Base-by-base conservation (phyloP, 2,113 vertebrate genomes). In the Pseudorhombus dupliciocellatus region DNA sequence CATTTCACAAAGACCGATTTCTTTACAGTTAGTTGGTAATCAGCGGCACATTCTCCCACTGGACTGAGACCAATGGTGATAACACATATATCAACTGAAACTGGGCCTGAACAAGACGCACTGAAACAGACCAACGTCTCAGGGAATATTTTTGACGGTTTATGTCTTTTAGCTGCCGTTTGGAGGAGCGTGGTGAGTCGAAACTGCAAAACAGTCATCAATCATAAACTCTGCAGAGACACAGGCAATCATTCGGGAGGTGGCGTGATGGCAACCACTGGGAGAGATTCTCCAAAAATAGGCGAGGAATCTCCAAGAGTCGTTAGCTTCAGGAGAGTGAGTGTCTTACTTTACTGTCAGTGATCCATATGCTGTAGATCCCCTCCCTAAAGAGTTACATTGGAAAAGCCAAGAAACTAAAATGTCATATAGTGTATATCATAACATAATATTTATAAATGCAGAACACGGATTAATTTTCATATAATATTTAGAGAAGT, bases 151-250 rank as follows among this genome's bases (percentile, higher is more conserved):
- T 24, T 28, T 20, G 42, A 16, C 4, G 6, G 42, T 46, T 46
- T 7, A 53, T 65, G 12, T n/a, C 30, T 21, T 51, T 18, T 51
- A 30, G 11, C 20, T n/a, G 22, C 15, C 46, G 24, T 51, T 34
- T 48, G 51, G 28, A n/a, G 53, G 63, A 25, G 12, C 18, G 42
- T 18, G 37, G 48, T 58, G 34, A 34, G 26, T 42, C 46, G 31
- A 50, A 59, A 42, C n/a, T 30, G 42, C 46, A 54, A 53, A 72
- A 46, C 51, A 67, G 62, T 58, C 73, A 63, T 77, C 52, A 63
- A 70, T 67, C 70, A 66, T 28, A 62, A 25, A 2, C 63, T 56
- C 62, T 58, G 55, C 21, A 14, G 42, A 55, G 40, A 51, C n/a
- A 21, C 51, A 56, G 8, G 18, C 50, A 73, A 68, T 73, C 76